Evolutionary conservation across 53 echinoderm and acorn worm genomes (phyloP), one percentile per base, ranked within the genome.

Genomic region (Stichopus horrens): DNA sequence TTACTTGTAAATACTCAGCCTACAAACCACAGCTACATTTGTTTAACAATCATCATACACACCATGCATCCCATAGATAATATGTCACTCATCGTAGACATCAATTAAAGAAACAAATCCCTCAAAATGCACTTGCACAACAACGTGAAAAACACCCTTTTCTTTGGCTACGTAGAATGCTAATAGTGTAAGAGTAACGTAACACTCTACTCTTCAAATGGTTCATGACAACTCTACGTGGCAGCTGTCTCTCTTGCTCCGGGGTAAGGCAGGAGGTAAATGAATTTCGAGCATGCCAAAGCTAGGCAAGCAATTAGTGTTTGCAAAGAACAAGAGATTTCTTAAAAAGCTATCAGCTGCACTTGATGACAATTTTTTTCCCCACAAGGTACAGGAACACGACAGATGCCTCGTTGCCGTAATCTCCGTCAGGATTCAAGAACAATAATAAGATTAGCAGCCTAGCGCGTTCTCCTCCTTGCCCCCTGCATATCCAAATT

Each of bases 271-370:
- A 37, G 37, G 37, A 37, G 86, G 68, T 85, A 85, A 63, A 85
- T 66, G 63, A 55, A 85, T 85, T 63, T 85, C 86, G 51, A 85
- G 68, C 59, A 85, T n/a, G 57, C 63, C 57, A 60, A 16, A 85
- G 86, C 68, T 58, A 53, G 52, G 37, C 68, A 23, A 23, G 37
- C 54, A 66, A 53, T 85, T 85, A 66, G 37, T 85, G 21, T 51
- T 21, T 23, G 51, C 21, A 68, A 85, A 85, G 18, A 58, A 60
- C 9, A 16, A 63, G 16, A 4, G 63, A 63, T 63, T 63, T 63
- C 63, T 63, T 63, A 63, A 63, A 37, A 63, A 63, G 11, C 63
- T 63, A 63, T 63, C 63, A 63, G 63, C 63, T 63, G 63, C 16
- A 63, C 7, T 63, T 63, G 63, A 63, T 63, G 16, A 63, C 37